Conservation (phyloP, 2,797 vertebrate species). For the Hippopotamyrus pictus region DNA sequence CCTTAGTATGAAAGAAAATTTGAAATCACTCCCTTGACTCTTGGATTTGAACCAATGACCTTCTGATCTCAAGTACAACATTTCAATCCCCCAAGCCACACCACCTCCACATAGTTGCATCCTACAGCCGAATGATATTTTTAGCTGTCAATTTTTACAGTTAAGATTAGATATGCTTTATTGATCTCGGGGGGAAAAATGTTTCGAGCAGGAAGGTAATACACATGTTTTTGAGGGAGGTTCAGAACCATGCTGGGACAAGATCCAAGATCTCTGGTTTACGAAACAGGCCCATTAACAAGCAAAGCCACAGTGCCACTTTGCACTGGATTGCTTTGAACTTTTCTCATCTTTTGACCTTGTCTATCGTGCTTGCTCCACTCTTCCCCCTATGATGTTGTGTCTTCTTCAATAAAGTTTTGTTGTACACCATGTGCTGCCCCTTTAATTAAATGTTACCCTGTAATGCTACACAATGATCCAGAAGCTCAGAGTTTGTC, state of each 20-base stretch:
- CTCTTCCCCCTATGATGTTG: background rate
- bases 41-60: background rate
- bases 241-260: background rate
- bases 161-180: background rate
- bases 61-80: background rate
- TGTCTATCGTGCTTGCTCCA: background rate
- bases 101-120: background rate
- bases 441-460: background rate
- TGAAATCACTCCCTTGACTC: background rate
- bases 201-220: background rate
- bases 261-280: background rate
- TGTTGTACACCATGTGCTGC: background rate
- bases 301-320: background rate
- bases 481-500: background rate
- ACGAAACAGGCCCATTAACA: background rate
- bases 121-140: background rate
- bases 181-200: background rate
- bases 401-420: background rate
- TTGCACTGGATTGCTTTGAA: background rate
- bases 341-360: background rate
- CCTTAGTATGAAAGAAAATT: background rate
- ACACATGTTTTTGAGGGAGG: background rate
- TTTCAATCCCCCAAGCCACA: background rate
- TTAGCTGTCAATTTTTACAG: background rate
- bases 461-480: background rate